These are phyloP conservation scores for Sphaeramia orbicularis DNA, from an alignment of 2,797 vertebrate genomes.

Conservation along the genomic window DNA sequence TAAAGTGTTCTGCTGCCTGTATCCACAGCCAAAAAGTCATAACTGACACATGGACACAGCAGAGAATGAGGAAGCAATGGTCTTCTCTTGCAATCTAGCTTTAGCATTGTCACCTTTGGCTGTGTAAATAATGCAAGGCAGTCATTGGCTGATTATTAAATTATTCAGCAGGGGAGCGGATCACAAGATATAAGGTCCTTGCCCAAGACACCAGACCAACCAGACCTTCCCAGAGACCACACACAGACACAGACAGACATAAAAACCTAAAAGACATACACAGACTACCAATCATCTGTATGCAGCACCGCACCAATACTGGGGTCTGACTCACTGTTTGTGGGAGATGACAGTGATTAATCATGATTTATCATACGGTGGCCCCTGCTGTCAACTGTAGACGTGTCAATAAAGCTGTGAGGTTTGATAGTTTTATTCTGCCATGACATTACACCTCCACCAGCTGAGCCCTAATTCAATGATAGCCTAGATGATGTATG, in stretches of 20 bases:
- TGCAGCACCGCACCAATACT: constrained; percentile 22
- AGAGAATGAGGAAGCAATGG: constrained; percentile 23
- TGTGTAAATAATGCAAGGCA: constrained; percentile 87
- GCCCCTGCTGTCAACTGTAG: constrained; percentile 34
- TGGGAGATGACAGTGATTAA: constrained; percentile 48
- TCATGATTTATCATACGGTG: constrained; percentile 50
- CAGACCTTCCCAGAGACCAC: constrained; percentile 34
- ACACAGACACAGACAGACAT: constrained; percentile 28
- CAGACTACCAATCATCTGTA: constrained; percentile 30
- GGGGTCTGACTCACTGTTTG: constrained; percentile 57
- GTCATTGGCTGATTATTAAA: constrained; percentile 87
- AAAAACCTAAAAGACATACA: constrained; percentile 10
- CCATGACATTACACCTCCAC: constrained; percentile 14
- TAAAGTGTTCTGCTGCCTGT: background rate
- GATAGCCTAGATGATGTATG: background rate
- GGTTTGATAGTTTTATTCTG: constrained; percentile 34
- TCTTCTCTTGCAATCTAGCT: constrained; percentile 56
- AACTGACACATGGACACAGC: background rate
- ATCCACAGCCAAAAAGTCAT: background rate
- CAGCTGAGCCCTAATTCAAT: background rate
- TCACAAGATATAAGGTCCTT: constrained; percentile 76
- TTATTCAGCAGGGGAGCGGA: constrained; percentile 85
- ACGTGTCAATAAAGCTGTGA: constrained; percentile 68
- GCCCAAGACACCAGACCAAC: constrained; percentile 55
- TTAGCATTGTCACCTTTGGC: constrained; percentile 85